phyloP scores from a whole-genome alignment of 2,888 invertebrate species.

The Entomobrya multifasciata region DNA sequence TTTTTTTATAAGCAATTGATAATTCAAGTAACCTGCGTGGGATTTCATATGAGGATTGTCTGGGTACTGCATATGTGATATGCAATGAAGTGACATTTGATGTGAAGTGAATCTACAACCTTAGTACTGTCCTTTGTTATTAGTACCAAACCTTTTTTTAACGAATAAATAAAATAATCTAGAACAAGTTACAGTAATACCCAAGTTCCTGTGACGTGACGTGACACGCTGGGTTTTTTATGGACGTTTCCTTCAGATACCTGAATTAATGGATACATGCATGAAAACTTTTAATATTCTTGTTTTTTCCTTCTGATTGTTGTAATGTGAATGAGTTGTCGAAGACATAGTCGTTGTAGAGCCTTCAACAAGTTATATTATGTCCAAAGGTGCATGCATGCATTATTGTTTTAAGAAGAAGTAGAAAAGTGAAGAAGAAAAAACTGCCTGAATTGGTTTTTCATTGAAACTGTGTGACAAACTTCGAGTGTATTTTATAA shows the following conservation, averaged over 20 bases:
- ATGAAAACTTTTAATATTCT: too few relatives aligned
- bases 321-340: not conserved
- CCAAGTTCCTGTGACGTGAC: conserved; percentile 36
- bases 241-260: conserved; percentile 28
- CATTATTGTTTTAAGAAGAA: not conserved
- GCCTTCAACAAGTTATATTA: not conserved
- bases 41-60: too few relatives aligned
- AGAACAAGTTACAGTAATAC: conserved; percentile 48
- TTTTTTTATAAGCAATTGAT: too few relatives aligned
- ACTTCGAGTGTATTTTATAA: not conserved
- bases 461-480: too few relatives aligned
- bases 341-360: not conserved
- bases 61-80: too few relatives aligned
- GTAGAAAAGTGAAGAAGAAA: too few relatives aligned
- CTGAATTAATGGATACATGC: not conserved
- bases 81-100: not conserved
- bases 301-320: not conserved
- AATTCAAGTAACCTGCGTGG: too few relatives aligned
- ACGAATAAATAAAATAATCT: conserved; percentile 23
- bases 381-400: not conserved
- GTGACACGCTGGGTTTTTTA: conserved; percentile 48
- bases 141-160: too few relatives aligned
- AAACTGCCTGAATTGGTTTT: too few relatives aligned
- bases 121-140: too few relatives aligned
- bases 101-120: too few relatives aligned